Percentiles rank a stretch among this genome's conserved stretches.
These are phyloP conservation scores for Pelmatolapia mariae DNA, from an alignment of 2,113 vertebrate species.

Conservation along the genomic window DNA sequence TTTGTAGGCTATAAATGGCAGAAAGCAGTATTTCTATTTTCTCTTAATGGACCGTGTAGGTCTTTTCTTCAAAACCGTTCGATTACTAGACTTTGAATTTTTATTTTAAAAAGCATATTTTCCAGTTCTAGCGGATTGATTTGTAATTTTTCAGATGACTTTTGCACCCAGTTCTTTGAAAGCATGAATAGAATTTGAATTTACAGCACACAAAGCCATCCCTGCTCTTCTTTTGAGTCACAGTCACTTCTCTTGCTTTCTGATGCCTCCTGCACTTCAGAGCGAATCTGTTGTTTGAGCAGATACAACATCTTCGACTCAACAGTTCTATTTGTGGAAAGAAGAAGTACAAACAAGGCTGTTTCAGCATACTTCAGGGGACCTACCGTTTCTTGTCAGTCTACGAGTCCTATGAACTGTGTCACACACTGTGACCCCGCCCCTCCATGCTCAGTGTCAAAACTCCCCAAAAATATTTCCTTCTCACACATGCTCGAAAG, in stretches of 20 bases:
- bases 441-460: background rate
- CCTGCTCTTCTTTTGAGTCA: background rate
- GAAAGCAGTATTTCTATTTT: background rate
- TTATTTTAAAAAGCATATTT: background rate
- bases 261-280: background rate
- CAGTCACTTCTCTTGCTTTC: background rate
- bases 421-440: background rate
- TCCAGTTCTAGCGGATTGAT: background rate
- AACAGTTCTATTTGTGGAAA: conserved; percentile 14
- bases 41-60: background rate
- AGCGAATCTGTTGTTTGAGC: background rate
- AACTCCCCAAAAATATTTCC: background rate
- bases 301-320: background rate
- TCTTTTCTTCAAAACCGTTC: background rate
- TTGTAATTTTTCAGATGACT: background rate
- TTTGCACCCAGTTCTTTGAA: conserved; percentile 8
- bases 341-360: background rate
- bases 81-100: background rate
- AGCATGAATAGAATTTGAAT: background rate
- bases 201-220: background rate
- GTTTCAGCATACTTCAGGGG: background rate
- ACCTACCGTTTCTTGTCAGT: background rate
- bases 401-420: background rate
- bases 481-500: background rate
- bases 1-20: background rate